Evolutionary conservation across 2,113 vertebrate species (phyloP).

Genomic region (Sisor rabdophorus): DNA sequence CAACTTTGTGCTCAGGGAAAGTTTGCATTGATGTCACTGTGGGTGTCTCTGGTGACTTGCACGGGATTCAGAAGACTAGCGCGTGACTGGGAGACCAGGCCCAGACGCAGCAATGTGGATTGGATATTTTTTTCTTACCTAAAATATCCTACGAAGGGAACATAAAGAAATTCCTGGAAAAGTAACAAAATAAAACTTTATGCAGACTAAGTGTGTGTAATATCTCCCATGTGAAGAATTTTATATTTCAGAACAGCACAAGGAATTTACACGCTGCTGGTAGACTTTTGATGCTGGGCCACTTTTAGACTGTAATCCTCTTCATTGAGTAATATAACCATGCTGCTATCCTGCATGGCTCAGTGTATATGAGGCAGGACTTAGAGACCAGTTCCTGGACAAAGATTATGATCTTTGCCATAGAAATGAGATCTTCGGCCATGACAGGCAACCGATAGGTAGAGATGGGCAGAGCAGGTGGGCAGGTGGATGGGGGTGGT

Average conservation of each 20-base stretch:
- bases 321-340: constrained; percentile 55
- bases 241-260: not conserved
- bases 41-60: constrained; percentile 47
- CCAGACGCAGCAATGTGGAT: not conserved
- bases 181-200: not conserved
- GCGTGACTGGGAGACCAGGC: not conserved
- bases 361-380: not conserved
- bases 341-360: constrained; percentile 14
- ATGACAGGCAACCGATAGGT: not conserved
- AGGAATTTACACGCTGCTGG: not conserved
- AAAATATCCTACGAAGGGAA: not conserved
- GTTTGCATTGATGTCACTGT: constrained; percentile 1
- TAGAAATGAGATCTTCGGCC: not conserved
- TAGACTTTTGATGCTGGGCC: constrained; percentile 37
- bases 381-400: not conserved
- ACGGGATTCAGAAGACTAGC: constrained; percentile 35
- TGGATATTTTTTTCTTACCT: no score
- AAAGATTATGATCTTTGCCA: not conserved
- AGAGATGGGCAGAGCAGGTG: constrained; percentile 18
- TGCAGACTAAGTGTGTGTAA: not conserved
- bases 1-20: constrained; percentile 2
- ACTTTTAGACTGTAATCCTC: constrained; percentile 61
- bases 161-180: not conserved
- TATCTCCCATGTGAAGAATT: not conserved
- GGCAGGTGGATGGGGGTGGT: not conserved